phyloP scores from a whole-genome alignment of 2,888 invertebrate genomes.

The Xanthia togata region DNA sequence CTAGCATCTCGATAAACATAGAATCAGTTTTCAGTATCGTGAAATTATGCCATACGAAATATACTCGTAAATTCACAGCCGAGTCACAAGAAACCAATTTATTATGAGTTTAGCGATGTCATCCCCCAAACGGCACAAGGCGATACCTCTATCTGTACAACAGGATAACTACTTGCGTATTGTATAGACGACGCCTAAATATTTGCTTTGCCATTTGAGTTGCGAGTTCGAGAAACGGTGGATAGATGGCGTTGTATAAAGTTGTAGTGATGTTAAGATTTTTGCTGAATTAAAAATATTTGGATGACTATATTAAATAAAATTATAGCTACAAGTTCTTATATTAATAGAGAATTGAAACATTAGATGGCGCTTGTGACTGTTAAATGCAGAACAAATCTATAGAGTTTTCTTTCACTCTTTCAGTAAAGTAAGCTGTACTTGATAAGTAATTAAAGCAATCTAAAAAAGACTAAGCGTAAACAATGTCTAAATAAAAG shows the following conservation, averaged over 20 bases:
- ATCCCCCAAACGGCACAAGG: constrained; percentile 63
- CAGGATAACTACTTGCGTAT: constrained; percentile 73
- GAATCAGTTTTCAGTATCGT: background rate
- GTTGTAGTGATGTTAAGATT: constrained; percentile 1
- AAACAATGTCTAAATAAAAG: too few species aligned
- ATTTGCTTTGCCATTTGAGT: constrained; percentile 52
- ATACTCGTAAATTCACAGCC: constrained; percentile 4
- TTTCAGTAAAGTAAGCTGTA: background rate
- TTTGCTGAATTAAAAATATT: background rate
- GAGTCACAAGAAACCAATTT: constrained; percentile 29
- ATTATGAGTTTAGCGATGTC: constrained; percentile 33
- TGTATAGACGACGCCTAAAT: constrained; percentile 41
- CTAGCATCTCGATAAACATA: background rate
- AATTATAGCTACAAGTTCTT: background rate
- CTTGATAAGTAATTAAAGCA: background rate
- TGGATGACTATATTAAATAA: background rate
- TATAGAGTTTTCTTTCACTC: background rate
- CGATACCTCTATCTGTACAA: constrained; percentile 81
- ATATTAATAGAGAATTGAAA: background rate
- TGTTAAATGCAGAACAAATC: background rate
- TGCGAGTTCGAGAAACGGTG: constrained; percentile 54
- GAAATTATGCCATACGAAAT: background rate
- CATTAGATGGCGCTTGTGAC: constrained; percentile 16
- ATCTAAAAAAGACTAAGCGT: too few species aligned
- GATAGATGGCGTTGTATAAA: constrained; percentile 68